Base-by-base conservation (phyloP, 64 coral and sea anemone genomes). In the Dendrophyllia cribrosa region DNA sequence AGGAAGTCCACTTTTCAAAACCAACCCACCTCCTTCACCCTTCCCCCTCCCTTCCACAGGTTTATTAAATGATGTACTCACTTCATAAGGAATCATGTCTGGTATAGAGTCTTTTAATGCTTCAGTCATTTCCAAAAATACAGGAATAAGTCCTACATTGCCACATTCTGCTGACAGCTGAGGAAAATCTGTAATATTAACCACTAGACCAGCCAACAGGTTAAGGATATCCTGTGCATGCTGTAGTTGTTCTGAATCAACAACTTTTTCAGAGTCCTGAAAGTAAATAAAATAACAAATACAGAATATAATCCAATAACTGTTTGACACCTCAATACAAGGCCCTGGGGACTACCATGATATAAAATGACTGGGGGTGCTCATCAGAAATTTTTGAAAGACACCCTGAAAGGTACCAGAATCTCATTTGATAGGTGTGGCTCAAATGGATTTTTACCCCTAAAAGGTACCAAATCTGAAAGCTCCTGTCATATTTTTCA, bases 161-260 rank as follows among this genome's bases (percentile, higher is more conserved):
- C 80, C 59, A 44, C 25, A 66, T 84, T 84, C 55, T 43, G 20
- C 21, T 20, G 80, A 56, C 43, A 84, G 9, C 58, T 84, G 26
- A 66, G 58, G 58, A 44, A 63, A 21, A 64, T 63, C 58, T 60
- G 80, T 84, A 19, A 84, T 17, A 66, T 66, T 84, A 58, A 65
- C 80, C 0, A 24, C 43, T 1, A 68, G 44, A 68, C 59, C 80
- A 63, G 58, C 80, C 43, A 84, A 68, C 51, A 84, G 11, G 25
- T 84, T 84, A 15, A 64, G 14, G 43, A 84, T 53, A 66, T 84
- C 80, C 47, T 84, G 80, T 13, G 80, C 80, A 51, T n/a, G 59
- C 15, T 64, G 8, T 9, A 84, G 59, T n/a, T 49, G 7, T 51
- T 84, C 80, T 23, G 59, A 11, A 48, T 13, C 34, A 65, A 20